phyloP scores from a whole-genome alignment of 2,113 vertebrate species.

The Oryzias celebensis region DNA sequence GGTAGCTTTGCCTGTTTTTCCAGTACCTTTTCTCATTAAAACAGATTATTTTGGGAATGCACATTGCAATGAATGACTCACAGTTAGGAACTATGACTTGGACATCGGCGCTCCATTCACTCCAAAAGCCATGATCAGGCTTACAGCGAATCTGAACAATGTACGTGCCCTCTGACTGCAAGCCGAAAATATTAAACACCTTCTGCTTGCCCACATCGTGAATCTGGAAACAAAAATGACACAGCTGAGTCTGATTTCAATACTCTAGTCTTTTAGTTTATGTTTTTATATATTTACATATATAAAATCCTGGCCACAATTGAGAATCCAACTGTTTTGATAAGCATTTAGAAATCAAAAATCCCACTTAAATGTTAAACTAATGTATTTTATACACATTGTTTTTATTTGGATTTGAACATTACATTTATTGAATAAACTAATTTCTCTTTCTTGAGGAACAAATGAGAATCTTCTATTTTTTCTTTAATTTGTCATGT shows the following conservation, averaged over 20 bases:
- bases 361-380: constrained; percentile 11
- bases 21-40: not conserved
- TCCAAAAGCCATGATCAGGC: constrained; percentile 84
- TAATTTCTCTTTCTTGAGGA: too few relatives aligned
- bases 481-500: too few relatives aligned
- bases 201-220: constrained; percentile 86
- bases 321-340: too few relatives aligned
- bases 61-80: constrained; percentile 51
- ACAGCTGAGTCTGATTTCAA: not conserved
- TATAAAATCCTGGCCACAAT: too few relatives aligned
- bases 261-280: too few relatives aligned
- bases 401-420: too few relatives aligned
- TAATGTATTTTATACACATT: not conserved
- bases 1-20: too few relatives aligned
- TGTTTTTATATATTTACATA: too few relatives aligned
- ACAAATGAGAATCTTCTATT: too few relatives aligned
- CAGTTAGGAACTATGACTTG: constrained; percentile 72
- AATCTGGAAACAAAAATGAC: constrained; percentile 67
- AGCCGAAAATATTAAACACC: constrained; percentile 83
- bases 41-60: not conserved
- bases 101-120: constrained; percentile 76
- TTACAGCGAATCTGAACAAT: constrained; percentile 88
- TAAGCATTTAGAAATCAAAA: constrained; percentile 14
- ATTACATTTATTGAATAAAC: too few relatives aligned
- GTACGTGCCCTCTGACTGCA: constrained; percentile 83